phyloP scores from a whole-genome alignment of 2,888 invertebrate genomes.

The Fissipunctia ypsillon region DNA sequence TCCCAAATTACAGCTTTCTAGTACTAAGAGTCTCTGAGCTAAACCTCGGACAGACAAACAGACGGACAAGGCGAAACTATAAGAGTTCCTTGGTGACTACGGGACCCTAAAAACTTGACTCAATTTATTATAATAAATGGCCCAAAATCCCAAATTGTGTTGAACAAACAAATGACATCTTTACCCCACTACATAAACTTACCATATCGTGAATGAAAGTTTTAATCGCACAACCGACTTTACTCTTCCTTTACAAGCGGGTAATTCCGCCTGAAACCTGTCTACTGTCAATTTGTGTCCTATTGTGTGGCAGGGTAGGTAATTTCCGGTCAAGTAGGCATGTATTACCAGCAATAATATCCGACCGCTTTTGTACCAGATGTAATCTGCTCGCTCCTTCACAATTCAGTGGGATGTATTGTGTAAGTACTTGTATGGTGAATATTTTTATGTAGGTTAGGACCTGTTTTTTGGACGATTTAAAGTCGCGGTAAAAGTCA shows the following conservation, averaged over 20 bases:
- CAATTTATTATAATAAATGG: no score
- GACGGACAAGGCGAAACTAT: no score
- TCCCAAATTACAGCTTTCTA: no score
- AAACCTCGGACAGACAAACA: no score
- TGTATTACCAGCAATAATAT: conserved; percentile 44
- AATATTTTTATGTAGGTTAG: background rate
- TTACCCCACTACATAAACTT: background rate
- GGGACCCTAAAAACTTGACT: no score
- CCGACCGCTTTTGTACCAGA: conserved; percentile 29
- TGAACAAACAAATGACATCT: background rate
- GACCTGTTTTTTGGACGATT: background rate
- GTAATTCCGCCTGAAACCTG: conserved; percentile 24
- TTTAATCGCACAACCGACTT: background rate
- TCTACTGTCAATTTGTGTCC: conserved; percentile 46
- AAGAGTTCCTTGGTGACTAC: no score
- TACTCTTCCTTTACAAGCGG: conserved; percentile 12
- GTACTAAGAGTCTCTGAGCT: no score
- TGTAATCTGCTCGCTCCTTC: conserved; percentile 34
- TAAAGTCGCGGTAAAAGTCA: background rate
- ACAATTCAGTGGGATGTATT: conserved; percentile 32
- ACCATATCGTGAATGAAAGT: background rate
- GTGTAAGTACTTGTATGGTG: background rate
- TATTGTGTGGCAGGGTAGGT: conserved; percentile 52
- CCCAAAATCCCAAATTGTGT: background rate
- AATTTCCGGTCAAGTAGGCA: conserved; percentile 61